Base-by-base conservation (phyloP, 1,140 invertebrate species). In the Microplitis demolitor region DNA sequence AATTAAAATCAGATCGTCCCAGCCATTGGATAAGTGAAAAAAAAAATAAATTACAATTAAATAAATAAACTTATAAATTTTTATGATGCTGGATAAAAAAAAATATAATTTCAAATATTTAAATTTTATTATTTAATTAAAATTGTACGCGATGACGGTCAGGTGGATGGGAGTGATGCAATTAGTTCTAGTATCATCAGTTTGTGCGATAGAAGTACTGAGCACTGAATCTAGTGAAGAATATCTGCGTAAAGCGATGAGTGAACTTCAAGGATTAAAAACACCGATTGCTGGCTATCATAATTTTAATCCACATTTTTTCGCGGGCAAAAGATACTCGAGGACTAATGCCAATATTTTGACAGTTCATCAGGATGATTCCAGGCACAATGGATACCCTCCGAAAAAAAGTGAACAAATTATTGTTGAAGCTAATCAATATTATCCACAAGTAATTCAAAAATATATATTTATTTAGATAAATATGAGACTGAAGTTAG, bases 201-300 rank as follows among this genome's bases (percentile, higher is more conserved):
- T 62, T 37, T 14, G 14, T 50, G 50, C 62, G 9, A 24, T 34
- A 3, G 54, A 34, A 37, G 62, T 53, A 16, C 8, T 39, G 39
- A 74, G 11, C 34, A 72, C 70, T 3, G 80, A 82, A 58, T 77
- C 81, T 1, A 83, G 81, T 50, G 80, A 74, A 11, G 79, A 82
- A 1, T 83, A 83, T 74, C 76, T 83, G 13, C 76, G 74, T 14
- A 81, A 82, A 16, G 81, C 70, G 37, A 83, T 83, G 79, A 50
- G 75, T 4, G 76, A 83, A 63, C 74, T 83, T 11, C 77, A 78
- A 39, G 74, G 77, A 51, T 72, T 82, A 54, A 79, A 82, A 69
- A 16, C 76, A 5, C 73, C 76, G 3, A 50, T 53, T 16, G 2
- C 63, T 1, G 24, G 54, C 56, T 45, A 71, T 16, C 61, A 66